Evolutionary conservation across 2,113 vertebrate genomes (phyloP).

Genomic region (Oreocharis arfaki): DNA sequence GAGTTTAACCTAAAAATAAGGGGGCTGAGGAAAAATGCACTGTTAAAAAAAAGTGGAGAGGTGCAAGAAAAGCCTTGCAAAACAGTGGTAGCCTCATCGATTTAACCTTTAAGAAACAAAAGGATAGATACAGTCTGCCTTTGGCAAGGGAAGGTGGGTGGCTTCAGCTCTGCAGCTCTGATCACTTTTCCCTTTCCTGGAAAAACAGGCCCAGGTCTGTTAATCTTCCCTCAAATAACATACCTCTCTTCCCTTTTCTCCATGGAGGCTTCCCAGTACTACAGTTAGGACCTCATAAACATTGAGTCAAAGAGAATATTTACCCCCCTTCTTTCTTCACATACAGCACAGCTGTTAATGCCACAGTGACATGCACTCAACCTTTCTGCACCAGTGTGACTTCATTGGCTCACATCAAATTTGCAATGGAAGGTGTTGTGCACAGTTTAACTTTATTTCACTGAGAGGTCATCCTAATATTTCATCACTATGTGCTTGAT

Average conservation of each 20-base stretch:
- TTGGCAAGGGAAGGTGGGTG: neutral
- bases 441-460: neutral
- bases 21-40: neutral
- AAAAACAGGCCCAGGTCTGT: neutral
- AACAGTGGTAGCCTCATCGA: neutral
- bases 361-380: rapidly evolving
- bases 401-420: rapidly evolving
- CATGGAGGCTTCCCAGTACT: neutral
- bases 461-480: neutral
- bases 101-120: neutral
- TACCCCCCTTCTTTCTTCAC: neutral
- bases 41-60: neutral
- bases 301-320: neutral
- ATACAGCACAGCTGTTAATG: neutral
- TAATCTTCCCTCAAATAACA: neutral
- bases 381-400: neutral
- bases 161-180: neutral
- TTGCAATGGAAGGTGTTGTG: neutral
- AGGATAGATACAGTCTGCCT: neutral
- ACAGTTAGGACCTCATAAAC: neutral
- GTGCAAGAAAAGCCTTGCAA: neutral
- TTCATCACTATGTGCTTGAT: neutral
- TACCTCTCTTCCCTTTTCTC: neutral
- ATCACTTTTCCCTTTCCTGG: neutral
- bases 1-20: neutral